Base-by-base conservation (phyloP, 1,140 invertebrate genomes). In the Drosophila arizonae region DNA sequence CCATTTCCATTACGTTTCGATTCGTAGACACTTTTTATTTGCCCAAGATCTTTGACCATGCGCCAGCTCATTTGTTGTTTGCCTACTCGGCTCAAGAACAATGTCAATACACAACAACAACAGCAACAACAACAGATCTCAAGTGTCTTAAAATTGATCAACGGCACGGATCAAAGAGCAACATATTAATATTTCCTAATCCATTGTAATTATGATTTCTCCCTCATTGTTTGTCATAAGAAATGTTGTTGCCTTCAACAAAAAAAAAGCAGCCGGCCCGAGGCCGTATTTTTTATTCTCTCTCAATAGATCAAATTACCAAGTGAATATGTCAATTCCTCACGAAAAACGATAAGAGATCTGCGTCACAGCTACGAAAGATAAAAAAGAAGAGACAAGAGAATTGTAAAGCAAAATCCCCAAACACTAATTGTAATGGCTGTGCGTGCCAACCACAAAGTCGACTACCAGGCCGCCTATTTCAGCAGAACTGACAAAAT, bases 151-250 rank as follows among this genome's bases (percentile, higher is more conserved):
- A 68, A 63, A 61, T 61, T 52, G 74, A 68, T 61, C 67, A 72
- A 72, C 67, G 78, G 85, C 65, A 66, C 61, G 89, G 63, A 85
- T 88, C 77, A 88, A 88, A 89, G 52, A 62, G 17, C 45, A 24
- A 77, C 56, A 70, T 84, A 85, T 84, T 88, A 88, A 88, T 88
- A 88, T 76, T 88, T 84, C 54, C 61, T 88, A 88, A 88, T 85
- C 84, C 84, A 80, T 88, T 88, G 84, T 89, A 88, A 88, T 89
- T 88, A 88, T 89, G 80, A 88, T 84, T 84, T 74, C 71, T 74
- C 54, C 54, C 36, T 57, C 63, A 73, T 81, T 87, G 79, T 87
- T 73, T 86, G 82, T 87, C 81, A 84, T 81, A 64, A 61, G 56
- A 64, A 81, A 72, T 30, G 28, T 30, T 61, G 70, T 65, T 79